Evolutionary conservation across 2,797 vertebrate genomes (phyloP), one percentile per base, ranked within the genome.

Genomic region (Pipistrellus pipistrellus): DNA sequence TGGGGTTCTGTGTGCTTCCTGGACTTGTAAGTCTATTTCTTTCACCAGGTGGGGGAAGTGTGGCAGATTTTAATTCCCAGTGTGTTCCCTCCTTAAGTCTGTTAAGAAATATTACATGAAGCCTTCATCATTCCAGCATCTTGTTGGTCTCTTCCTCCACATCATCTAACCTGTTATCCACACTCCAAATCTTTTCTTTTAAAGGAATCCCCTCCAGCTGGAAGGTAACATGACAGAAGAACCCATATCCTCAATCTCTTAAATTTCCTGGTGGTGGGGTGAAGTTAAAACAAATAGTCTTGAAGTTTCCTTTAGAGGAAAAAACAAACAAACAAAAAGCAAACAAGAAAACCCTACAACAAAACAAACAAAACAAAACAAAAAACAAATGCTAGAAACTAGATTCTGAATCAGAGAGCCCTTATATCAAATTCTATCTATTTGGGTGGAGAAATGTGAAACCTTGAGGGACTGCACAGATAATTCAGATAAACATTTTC

Each of bases 401-500:
- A 41, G 10, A 86, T 73, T 91, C 38, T 84, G 69, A 93, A 81
- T 32, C 11, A 66, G 68, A 77, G 68, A 83, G 48, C 8, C 27
- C 57, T 78, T 71, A 27, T 59, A 38, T 82, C 32, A 55, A 66
- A 66, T 85, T 89, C 69, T 94, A 57, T 51, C 38, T 68, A 3
- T 32, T 82, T 91, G 21, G 75, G 38, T 10, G 30, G 87, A 93
- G 85, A 66, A 78, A 87, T 55, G n/a, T 53, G 23, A 69, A 92
- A 78, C 32, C 55, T 69, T 48, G 73, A 85, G 57, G 21, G n/a
- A 64, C 4, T 21, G 30, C 14, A 23, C 20, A 48, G 64, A 76
- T n/a, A 71, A 84, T 84, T 88, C 21, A n/a, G 32, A 30, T 27
- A 78, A 51, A 17, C 10, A 17, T 48, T 38, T 15, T 75, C 59